A percentile compares a stretch with the other conserved stretches of the same genome.
These are phyloP conservation scores for Caenorhabditis uteleia DNA, from an alignment of 2,888 invertebrate species.

Conservation along the genomic window DNA sequence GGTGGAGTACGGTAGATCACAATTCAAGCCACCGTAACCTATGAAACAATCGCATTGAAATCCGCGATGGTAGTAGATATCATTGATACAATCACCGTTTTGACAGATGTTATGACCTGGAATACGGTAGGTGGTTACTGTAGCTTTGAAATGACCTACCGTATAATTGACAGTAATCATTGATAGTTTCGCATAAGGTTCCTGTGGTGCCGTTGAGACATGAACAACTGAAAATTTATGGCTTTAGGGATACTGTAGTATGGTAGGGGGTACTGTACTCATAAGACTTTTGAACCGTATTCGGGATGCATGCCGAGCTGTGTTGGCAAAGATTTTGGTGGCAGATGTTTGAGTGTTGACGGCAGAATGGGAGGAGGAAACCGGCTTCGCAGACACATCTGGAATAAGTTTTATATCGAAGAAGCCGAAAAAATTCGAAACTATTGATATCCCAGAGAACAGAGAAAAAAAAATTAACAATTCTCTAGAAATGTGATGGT, in stretches of 20 bases:
- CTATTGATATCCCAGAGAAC: no score
- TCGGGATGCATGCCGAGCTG: conserved; percentile 20
- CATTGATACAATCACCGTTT: conserved; percentile 25
- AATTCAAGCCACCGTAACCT: conserved; percentile 25
- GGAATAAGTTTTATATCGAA: conserved; percentile 1
- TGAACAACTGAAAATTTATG: conserved; percentile 32
- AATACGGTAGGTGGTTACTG: conserved; percentile 1
- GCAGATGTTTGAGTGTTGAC: conserved; percentile 24
- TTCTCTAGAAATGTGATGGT: no score
- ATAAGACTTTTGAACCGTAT: conserved; percentile 11
- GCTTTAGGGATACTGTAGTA: not conserved
- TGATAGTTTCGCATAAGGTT: conserved; percentile 38
- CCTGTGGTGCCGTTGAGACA: conserved; percentile 46
- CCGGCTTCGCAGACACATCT: conserved; percentile 45
- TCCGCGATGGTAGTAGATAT: conserved; percentile 27
- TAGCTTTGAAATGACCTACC: conserved; percentile 15
- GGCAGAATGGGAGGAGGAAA: conserved; percentile 21
- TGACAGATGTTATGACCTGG: conserved; percentile 22
- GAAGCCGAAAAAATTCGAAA: no score
- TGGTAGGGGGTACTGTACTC: conserved; percentile 10
- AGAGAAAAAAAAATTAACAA: no score
- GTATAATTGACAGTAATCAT: conserved; percentile 37
- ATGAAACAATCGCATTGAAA: conserved; percentile 25
- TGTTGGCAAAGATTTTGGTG: conserved; percentile 33
- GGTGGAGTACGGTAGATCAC: no score